Base-by-base conservation (phyloP, 2,113 vertebrate genomes). In the Lophius piscatorius region DNA sequence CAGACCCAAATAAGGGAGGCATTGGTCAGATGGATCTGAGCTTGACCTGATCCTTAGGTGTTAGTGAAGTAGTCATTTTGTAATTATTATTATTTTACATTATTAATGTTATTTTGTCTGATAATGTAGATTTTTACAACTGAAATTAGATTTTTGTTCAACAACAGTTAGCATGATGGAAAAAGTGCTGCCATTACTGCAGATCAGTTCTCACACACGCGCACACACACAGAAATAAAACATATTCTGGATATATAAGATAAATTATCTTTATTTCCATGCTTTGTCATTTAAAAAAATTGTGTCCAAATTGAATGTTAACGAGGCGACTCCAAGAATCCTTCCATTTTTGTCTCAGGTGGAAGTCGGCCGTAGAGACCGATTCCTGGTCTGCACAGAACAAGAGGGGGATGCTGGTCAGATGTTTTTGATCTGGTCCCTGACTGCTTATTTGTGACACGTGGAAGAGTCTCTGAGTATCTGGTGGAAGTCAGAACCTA, bases 211-310 rank as follows among this genome's bases (percentile, higher is more conserved):
- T 28, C 26, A 28, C 5, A 9, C 1, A 28, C 9, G 9, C 2
- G 26, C 26, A 28, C 26, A 31, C 29, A 31, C 29, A 28, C 8
- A 4, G 11, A n/a, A 22, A 14, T 9, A 9, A 17, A 9, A 23
- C 6, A 20, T 13, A 33, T 31, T 22, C 31, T 8, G 5, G 3
- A 44, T 12, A 5, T 10, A 29, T 2, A 92, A 92, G 92, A 92
- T 93, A 93, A 92, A 93, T 92, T 91, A 91, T 92, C 89, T 93
- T 93, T 92, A 93, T 93, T 92, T 91, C 81, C 88, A 90, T 80
- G 40, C 89, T 80, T 82, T 88, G 87, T 63, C 90, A 83, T 86
- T 91, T 91, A 91, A 91, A 90, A 92, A 90, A 92, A 91, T 90
- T 89, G 87, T 89, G 84, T 90, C 89, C 89, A 92, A 88, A 90